A percentile compares a stretch with the other conserved stretches of the same genome.
phyloP scores from a whole-genome alignment of 2,797 vertebrate species.

The Sarcoramphus papa region DNA sequence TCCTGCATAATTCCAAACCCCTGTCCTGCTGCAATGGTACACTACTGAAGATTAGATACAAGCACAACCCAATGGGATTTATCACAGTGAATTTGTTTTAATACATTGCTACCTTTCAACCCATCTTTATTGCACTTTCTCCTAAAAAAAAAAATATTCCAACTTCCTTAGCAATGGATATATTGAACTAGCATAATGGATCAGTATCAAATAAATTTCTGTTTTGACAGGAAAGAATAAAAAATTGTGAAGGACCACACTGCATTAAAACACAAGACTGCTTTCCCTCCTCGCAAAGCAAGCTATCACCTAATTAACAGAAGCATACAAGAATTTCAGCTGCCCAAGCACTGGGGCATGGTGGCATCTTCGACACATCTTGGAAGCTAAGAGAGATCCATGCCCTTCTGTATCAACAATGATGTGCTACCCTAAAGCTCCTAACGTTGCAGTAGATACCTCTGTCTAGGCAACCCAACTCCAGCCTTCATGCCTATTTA shows the following conservation, averaged over 20 bases:
- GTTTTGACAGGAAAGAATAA: background rate
- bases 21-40: background rate
- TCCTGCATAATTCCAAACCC: background rate
- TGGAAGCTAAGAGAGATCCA: background rate
- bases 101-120: background rate
- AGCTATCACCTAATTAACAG: background rate
- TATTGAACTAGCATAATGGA: background rate
- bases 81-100: background rate
- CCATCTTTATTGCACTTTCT: background rate
- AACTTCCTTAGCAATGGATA: background rate
- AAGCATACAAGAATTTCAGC: background rate
- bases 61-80: background rate
- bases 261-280: background rate
- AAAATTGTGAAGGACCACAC: background rate
- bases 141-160: background rate
- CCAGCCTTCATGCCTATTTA: conserved; percentile 14
- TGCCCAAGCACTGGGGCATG: background rate
- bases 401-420: background rate
- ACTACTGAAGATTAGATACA: background rate
- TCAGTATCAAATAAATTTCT: background rate
- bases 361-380: background rate
- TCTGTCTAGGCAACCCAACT: background rate
- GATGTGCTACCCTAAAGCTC: background rate
- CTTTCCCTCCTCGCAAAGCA: background rate
- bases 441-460: background rate